phyloP scores from a whole-genome alignment of 2,888 invertebrate genomes.

The Alloplasta piceator region DNA sequence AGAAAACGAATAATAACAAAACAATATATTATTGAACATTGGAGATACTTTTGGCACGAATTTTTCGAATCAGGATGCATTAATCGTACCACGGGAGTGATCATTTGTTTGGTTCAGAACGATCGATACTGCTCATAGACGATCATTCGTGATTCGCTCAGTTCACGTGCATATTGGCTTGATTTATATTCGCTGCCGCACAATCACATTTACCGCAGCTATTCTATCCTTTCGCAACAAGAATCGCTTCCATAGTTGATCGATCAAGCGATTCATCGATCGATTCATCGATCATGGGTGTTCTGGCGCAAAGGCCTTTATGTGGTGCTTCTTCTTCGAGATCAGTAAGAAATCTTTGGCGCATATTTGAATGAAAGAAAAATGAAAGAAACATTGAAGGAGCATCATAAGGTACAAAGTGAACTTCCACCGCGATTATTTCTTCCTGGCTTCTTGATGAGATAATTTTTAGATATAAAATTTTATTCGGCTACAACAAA shows the following conservation, averaged over 20 bases:
- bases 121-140: conserved; percentile 33
- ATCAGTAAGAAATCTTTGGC: conserved; percentile 20
- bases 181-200: conserved; percentile 55
- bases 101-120: conserved; percentile 41
- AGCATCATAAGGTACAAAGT: too few species aligned
- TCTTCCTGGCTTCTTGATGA: not conserved
- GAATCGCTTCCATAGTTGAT: conserved; percentile 61
- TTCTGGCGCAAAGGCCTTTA: conserved; percentile 9
- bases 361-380: too few species aligned
- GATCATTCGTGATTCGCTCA: conserved; percentile 21
- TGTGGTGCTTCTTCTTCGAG: conserved; percentile 28
- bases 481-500: too few species aligned
- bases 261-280: conserved; percentile 63
- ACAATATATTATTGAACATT: too few species aligned
- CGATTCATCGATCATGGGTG: conserved; percentile 61
- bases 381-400: too few species aligned
- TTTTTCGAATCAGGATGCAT: too few species aligned
- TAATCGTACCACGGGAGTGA: conserved; percentile 29
- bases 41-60: too few species aligned
- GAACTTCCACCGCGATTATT: not conserved
- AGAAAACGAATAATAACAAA: too few species aligned
- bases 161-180: conserved; percentile 32
- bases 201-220: conserved; percentile 12
- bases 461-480: too few species aligned
- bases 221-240: not conserved